Evolutionary conservation across 2,888 invertebrate species (phyloP), one percentile per base, ranked within the genome.

Genomic region (Ophraella communa): DNA sequence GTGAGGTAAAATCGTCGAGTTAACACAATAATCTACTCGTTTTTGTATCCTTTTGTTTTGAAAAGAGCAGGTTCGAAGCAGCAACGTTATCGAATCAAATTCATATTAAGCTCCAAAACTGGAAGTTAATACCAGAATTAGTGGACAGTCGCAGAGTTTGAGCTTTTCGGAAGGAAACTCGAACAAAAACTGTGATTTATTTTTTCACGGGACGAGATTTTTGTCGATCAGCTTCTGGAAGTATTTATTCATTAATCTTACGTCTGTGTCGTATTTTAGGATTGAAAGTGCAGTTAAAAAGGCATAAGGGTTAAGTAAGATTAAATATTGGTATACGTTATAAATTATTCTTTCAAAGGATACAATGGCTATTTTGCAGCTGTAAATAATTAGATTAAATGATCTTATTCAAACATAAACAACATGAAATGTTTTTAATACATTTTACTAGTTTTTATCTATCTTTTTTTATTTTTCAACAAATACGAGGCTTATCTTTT

Each of bases 1-100:
- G 44, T 42, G 53, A 64, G 58, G 58, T 64, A 53, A 35, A 33
- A 64, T 58, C 35, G 63, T 54, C 44, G 57, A 64, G 58, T 58
- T 64, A 64, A 64, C 63, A 64, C 53, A 64, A 58, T 56, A 58
- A 64, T 64, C 57, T 45, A 23, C 33, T 7, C 21, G 63, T 44
- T 63, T 58, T 53, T 62, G 55, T 57, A 33, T 52, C 39, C 42
- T 11, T 39, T 55, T 55, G 39, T 24, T n/a, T 57, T 55, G 14
- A 4, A 14, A 27, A 39, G 55, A 47, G 33, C 14, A 35, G 35
- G 47, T 57, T 49, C 35, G n/a, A n/a, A n/a, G 49, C 35, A 20
- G 33, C 33, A 45, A 57, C 35, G 24, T 57, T 57, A 57, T 57
- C 57, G 42, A 57, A 57, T 57, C 57, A 57, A 57, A 57, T 49